Conservation (phyloP, 2,113 vertebrate genomes). For the Athene noctua region DNA sequence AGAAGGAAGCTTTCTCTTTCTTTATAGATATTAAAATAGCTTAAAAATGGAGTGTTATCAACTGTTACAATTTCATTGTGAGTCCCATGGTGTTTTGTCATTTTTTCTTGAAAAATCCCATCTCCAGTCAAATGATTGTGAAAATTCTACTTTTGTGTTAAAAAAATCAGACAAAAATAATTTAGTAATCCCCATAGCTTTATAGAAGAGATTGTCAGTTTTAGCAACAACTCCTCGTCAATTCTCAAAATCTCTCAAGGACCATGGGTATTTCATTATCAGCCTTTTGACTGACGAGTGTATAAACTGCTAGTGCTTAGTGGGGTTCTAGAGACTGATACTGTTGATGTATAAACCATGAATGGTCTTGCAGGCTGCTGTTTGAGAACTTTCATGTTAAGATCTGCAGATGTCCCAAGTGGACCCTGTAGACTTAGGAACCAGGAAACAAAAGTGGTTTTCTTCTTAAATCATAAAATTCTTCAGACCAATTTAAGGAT, state of each 20-base stretch:
- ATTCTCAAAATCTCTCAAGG: background rate
- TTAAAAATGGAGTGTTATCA: background rate
- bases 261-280: background rate
- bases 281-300: background rate
- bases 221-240: background rate
- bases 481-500: background rate
- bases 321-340: background rate
- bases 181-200: background rate
- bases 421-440: background rate
- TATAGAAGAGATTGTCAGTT: background rate
- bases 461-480: background rate
- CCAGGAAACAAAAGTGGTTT: background rate
- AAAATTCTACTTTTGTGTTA: background rate
- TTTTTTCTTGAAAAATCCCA: background rate
- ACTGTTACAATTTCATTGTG: background rate
- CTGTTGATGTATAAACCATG: background rate
- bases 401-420: background rate
- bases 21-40: background rate
- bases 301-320: background rate
- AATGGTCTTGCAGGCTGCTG: background rate
- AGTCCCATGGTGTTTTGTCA: background rate
- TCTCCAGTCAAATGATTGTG: background rate
- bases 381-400: background rate
- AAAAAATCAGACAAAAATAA: background rate
- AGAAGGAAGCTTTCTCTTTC: background rate